These are phyloP conservation scores for Xenopus borealis DNA, from an alignment of 2,113 vertebrate genomes.

Conservation along the genomic window DNA sequence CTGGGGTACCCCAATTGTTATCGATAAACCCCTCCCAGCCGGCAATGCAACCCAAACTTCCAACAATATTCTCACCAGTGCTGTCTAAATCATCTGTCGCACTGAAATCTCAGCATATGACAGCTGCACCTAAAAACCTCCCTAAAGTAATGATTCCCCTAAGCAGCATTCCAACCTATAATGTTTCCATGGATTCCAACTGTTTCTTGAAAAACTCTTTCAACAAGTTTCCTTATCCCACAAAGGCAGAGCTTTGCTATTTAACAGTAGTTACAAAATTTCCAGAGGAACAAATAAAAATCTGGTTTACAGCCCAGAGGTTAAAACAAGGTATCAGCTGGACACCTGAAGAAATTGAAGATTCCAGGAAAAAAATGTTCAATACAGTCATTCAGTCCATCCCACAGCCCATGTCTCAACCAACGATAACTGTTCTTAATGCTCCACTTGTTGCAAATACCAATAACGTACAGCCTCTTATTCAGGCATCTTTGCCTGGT, in stretches of 20 bases:
- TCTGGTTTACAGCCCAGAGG: constrained; percentile 98
- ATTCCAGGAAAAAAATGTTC: constrained; percentile 97
- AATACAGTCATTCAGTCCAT: constrained; percentile 93
- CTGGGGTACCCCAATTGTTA: constrained; percentile 85
- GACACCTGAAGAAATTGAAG: constrained; percentile 98
- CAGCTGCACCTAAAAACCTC: constrained; percentile 80
- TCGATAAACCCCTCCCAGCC: constrained; percentile 79
- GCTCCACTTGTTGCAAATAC: constrained; percentile 79
- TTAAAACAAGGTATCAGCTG: constrained; percentile 98
- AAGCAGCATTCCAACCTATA: constrained; percentile 96
- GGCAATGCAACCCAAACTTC: constrained; percentile 61
- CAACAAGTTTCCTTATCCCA: constrained; percentile 96
- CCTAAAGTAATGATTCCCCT: constrained; percentile 97
- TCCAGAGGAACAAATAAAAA: constrained; percentile 96
- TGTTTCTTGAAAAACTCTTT: constrained; percentile 96
- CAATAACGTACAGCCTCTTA: constrained; percentile 73
- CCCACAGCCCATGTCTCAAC: constrained; percentile 62
- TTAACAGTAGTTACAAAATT: constrained; percentile 97
- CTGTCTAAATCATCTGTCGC: constrained; percentile 55
- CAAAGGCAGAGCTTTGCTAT: constrained; percentile 96
- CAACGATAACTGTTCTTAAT: constrained; percentile 88
- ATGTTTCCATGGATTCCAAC: constrained; percentile 92
- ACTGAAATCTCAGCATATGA: constrained; percentile 18
- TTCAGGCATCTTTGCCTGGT: constrained; percentile 77
- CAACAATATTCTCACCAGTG: constrained; percentile 49